Evolutionary conservation across 2,797 vertebrate species (phyloP).

Genomic region (Nothura maculosa): DNA sequence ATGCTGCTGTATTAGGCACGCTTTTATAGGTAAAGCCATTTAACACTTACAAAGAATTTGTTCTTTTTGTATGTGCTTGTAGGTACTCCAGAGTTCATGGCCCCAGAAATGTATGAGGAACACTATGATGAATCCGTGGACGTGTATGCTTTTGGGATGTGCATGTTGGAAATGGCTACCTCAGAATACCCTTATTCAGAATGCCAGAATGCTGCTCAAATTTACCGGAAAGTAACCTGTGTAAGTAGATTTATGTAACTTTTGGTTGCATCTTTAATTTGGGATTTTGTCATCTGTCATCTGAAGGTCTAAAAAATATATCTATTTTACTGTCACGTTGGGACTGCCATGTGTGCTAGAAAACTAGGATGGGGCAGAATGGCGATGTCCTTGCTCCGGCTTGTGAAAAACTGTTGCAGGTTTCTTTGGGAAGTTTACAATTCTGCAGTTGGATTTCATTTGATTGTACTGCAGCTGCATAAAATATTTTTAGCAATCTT

Average conservation of each 20-base stretch:
- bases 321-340: fast-evolving
- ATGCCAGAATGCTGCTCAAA: conserved; percentile 98
- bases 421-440: background rate
- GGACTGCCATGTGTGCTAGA: fast-evolving
- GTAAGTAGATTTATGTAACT: conserved; percentile 83
- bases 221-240: conserved; percentile 98
- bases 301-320: background rate
- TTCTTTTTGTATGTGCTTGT: background rate
- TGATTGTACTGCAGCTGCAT: background rate
- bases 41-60: fast-evolving
- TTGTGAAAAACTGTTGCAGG: background rate
- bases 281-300: background rate
- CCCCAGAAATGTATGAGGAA: conserved; percentile 98
- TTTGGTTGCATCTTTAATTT: background rate
- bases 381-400: background rate
- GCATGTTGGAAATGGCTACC: conserved; percentile 99
- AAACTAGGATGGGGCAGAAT: fast-evolving
- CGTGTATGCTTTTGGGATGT: conserved; percentile 98
- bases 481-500: background rate
- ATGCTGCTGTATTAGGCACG: background rate
- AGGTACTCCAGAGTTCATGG: conserved; percentile 99
- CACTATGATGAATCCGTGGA: conserved; percentile 98
- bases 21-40: background rate
- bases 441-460: fast-evolving
- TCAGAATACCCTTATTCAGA: conserved; percentile 98